phyloP scores from a whole-genome alignment of 2,888 invertebrate species.

The Drosophila fungiperda region DNA sequence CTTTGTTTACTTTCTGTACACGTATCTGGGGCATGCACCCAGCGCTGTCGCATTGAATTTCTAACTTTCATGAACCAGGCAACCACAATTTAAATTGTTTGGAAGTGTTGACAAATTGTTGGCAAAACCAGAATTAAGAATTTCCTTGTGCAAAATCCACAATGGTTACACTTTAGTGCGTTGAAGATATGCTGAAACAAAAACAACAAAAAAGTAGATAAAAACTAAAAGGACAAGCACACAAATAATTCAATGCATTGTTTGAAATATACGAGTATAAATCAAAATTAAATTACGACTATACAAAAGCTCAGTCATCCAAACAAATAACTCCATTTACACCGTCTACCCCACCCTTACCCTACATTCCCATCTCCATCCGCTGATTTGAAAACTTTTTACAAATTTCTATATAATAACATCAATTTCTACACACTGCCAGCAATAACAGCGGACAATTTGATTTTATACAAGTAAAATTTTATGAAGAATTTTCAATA shows the following conservation, averaged over 20 bases:
- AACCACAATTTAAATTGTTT: slow-evolving; percentile 52
- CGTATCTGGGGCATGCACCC: background rate
- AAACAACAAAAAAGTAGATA: background rate
- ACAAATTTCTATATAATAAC: slow-evolving; percentile 48
- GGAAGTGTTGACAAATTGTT: slow-evolving; percentile 58
- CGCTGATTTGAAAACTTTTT: slow-evolving; percentile 25
- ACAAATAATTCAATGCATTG: slow-evolving; percentile 44
- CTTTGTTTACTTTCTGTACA: slow-evolving; percentile 2
- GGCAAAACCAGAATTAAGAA: slow-evolving; percentile 32
- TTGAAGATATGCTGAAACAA: slow-evolving; percentile 22
- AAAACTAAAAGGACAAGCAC: slow-evolving; percentile 9
- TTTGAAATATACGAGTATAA: slow-evolving; percentile 64
- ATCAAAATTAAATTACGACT: slow-evolving; percentile 58
- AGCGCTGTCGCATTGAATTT: slow-evolving; percentile 25
- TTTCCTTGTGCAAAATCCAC: slow-evolving; percentile 24
- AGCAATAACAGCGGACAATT: slow-evolving; percentile 47
- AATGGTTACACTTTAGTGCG: slow-evolving; percentile 38
- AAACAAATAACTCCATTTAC: slow-evolving; percentile 17
- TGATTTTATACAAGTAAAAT: slow-evolving; percentile 62
- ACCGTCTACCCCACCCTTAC: background rate
- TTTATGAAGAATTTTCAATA: slow-evolving; percentile 70
- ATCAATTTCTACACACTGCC: slow-evolving; percentile 21
- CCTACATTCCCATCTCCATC: background rate
- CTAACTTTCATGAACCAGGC: slow-evolving; percentile 28
- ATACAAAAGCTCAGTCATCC: slow-evolving; percentile 39